Evolutionary conservation across 1,140 invertebrate genomes (phyloP).

Genomic region (Bicyclus anynana): DNA sequence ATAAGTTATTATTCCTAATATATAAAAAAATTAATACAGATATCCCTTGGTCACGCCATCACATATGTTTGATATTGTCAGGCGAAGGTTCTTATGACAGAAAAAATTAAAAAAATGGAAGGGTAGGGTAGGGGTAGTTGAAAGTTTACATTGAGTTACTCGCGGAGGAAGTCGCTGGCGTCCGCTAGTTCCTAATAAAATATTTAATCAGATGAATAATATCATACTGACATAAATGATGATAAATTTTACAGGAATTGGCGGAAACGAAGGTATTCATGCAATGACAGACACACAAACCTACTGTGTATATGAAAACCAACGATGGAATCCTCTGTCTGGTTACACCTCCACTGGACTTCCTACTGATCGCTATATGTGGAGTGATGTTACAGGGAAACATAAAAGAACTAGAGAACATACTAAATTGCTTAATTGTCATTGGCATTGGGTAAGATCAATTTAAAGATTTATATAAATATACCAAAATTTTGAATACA

Average conservation of each 20-base stretch:
- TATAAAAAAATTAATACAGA: too few relatives aligned
- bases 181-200: too few relatives aligned
- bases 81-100: too few relatives aligned
- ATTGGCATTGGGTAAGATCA: slow-evolving; percentile 90
- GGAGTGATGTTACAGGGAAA: slow-evolving; percentile 91
- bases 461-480: not conserved
- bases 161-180: too few relatives aligned
- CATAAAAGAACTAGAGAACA: slow-evolving; percentile 90
- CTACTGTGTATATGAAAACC: slow-evolving; percentile 95
- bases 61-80: too few relatives aligned
- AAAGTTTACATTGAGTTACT: too few relatives aligned
- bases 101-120: too few relatives aligned
- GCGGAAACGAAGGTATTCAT: slow-evolving; percentile 83
- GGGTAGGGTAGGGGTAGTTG: too few relatives aligned
- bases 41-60: too few relatives aligned
- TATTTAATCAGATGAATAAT: too few relatives aligned
- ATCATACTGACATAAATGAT: too few relatives aligned
- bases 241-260: slow-evolving; percentile 76
- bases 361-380: slow-evolving; percentile 92
- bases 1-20: too few relatives aligned
- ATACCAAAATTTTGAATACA: not conserved
- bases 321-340: slow-evolving; percentile 93
- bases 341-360: slow-evolving; percentile 91
- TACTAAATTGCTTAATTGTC: slow-evolving; percentile 88
- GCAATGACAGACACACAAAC: slow-evolving; percentile 89